phyloP scores from a whole-genome alignment of 2,113 vertebrate genomes.

The Alosa alosa region DNA sequence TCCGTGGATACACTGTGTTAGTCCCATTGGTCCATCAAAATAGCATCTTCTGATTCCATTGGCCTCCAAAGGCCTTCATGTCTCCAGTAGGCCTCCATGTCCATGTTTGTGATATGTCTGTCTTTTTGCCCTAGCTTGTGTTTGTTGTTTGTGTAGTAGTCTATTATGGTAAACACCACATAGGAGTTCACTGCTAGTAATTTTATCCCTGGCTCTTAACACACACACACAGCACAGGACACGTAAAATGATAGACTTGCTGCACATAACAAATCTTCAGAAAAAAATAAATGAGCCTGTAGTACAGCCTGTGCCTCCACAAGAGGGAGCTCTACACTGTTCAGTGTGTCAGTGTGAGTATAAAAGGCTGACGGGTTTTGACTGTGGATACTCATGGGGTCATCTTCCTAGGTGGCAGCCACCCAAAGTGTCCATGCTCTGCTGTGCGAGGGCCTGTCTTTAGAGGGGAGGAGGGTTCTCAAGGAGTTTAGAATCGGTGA shows the following conservation, averaged over 20 bases:
- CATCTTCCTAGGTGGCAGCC: not conserved
- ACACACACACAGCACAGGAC: not conserved
- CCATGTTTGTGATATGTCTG: not conserved
- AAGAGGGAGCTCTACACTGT: not conserved
- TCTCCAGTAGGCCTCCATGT: not conserved
- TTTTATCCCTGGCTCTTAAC: not conserved
- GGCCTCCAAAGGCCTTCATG: not conserved
- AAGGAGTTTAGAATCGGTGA: not conserved
- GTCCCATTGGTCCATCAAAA: not conserved
- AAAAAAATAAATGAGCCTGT: not conserved
- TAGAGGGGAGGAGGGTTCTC: not conserved
- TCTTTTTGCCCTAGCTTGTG: not conserved
- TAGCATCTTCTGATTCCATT: not conserved
- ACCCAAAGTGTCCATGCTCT: not conserved
- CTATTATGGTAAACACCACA: not conserved
- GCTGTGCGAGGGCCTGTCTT: constrained; percentile 4
- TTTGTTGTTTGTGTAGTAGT: not conserved
- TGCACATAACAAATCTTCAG: not conserved
- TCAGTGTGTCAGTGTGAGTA: not conserved
- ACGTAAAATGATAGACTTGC: not conserved
- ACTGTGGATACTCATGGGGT: not conserved
- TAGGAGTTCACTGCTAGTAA: not conserved
- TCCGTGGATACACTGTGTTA: not conserved
- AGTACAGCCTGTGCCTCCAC: not conserved
- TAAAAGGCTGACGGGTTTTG: not conserved